Base-by-base conservation (phyloP, 2,113 vertebrate species). In the Centropristis striata region DNA sequence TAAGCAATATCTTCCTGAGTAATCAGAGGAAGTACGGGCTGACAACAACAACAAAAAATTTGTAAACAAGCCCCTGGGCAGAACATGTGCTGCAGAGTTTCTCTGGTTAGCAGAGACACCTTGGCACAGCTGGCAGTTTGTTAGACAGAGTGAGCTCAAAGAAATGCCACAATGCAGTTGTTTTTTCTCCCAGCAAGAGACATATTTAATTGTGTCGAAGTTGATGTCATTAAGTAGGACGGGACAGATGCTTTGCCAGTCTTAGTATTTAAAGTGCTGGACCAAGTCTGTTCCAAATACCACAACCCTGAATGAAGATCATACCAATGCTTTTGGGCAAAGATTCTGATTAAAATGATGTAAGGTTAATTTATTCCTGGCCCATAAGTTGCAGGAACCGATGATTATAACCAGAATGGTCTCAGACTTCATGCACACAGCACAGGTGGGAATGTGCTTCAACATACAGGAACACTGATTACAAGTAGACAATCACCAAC, bases 181-280 rank as follows among this genome's bases (percentile, higher is more conserved):
- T 83, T 88, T 90, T 73, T 84, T 41, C 72, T 78, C 73, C 25
- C 54, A 71, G 78, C 67, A 50, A 78, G 78, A 86, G 61, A 65
- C 25, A 55, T 11, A 46, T 75, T 80, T 87, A 73, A 87, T 63
- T 63, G 60, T 49, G 47, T 14, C 20, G 60, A 73, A n/a, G n/a
- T 23, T 81, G 85, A 84, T 15, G 2, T 85, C 79, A 75, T 36
- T 55, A 44, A 20, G 42, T 85, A 55, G 71, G 66, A 69, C 76
- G 42, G 76, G 44, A 73, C 23, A 41, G 28, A 85, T 50, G 61
- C 32, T 67, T 74, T 86, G 54, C 66, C 74, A 70, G 42, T 67
- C 39, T 25, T 37, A 67, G 77, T 72, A 58, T 75, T 58, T 75
- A 4, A 4, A 75, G 21, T 64, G 42, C 32, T 57, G 41, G 14